Evolutionary conservation across 2,113 vertebrate species (phyloP), one percentile per base, ranked within the genome.

Genomic region (Marmota flaviventris): DNA sequence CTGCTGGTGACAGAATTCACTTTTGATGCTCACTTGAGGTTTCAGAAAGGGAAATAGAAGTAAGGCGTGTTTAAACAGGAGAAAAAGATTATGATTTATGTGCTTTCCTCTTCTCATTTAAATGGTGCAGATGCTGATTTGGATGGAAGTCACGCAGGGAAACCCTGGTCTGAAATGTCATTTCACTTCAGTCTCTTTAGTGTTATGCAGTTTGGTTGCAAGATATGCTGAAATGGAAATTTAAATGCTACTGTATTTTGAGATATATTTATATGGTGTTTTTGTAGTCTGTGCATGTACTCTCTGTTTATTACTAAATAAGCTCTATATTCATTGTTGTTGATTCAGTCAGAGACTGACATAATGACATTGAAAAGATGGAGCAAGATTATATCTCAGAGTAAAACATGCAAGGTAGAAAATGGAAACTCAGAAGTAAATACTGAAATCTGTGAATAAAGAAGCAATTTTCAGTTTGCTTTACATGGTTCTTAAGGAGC

Each of bases 401-500:
- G 95, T 84, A 96, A 98, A 96, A 42, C 25, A 89, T 85, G 73
- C n/a, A 93, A 96, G 92, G 70, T 67, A 70, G 92, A 86, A 98
- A 97, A 94, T 91, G 51, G 88, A 92, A 97, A 93, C 25, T 72
- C 56, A 12, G 91, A 96, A 95, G 97, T 91, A 96, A 98, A 98
- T 94, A 94, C 95, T 92, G 67, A 89, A 96, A 96, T 84, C 95
- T 93, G 61, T 67, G 95, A 75, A 82, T 96, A 97, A 96, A 94
- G 79, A 96, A 97, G 51, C 86, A 97, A 83, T 95, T 91, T 98
- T 85, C 94, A 89, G 56, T 73, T 37, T 98, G 70, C 73, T 96
- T 97, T 98, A 97, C 95, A 93, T 96, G 97, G 45, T 91, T 96
- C 95, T 98, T 95, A 95, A 98, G 95, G 96, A 98, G 85, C 1